phyloP scores from a whole-genome alignment of 2,797 vertebrate species.

The Sebastes oblongus region DNA sequence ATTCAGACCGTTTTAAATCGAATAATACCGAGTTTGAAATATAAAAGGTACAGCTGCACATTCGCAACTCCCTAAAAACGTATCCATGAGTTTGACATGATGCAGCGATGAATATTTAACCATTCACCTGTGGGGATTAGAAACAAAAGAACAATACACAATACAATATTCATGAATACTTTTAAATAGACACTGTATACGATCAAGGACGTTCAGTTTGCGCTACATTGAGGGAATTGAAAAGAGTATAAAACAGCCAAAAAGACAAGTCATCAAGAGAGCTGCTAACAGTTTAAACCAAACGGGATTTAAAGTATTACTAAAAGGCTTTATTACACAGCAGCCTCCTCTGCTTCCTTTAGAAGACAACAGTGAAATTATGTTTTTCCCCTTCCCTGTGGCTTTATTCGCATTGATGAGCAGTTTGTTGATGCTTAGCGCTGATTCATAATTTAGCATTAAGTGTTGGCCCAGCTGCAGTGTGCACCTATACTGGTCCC shows the following conservation, averaged over 20 bases:
- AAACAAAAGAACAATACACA: conserved; percentile 52
- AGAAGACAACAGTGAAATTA: conserved; percentile 29
- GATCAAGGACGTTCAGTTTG: conserved; percentile 17
- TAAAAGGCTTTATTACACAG: conserved; percentile 39
- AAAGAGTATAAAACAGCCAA: conserved; percentile 11
- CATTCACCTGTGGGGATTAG: conserved; percentile 48
- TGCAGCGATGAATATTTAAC: conserved; percentile 56
- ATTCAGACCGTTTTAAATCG: neutral
- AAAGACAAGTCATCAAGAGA: conserved; percentile 15
- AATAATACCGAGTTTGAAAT: neutral
- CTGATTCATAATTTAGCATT: conserved; percentile 66
- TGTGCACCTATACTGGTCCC: neutral
- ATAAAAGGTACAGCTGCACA: neutral
- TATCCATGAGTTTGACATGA: conserved; percentile 9
- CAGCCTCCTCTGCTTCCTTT: conserved; percentile 8
- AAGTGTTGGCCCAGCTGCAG: conserved; percentile 4
- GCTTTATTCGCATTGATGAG: conserved; percentile 26
- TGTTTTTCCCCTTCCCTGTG: conserved; percentile 34
- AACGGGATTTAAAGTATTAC: conserved; percentile 35
- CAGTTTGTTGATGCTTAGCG: conserved; percentile 44
- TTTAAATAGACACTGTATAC: conserved; percentile 34
- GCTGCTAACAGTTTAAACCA: conserved; percentile 39
- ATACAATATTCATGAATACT: conserved; percentile 58
- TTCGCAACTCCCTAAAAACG: neutral
- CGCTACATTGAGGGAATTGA: neutral